These are phyloP conservation scores for Cichladusa arquata DNA, from an alignment of 2,113 vertebrate genomes.

Conservation along the genomic window DNA sequence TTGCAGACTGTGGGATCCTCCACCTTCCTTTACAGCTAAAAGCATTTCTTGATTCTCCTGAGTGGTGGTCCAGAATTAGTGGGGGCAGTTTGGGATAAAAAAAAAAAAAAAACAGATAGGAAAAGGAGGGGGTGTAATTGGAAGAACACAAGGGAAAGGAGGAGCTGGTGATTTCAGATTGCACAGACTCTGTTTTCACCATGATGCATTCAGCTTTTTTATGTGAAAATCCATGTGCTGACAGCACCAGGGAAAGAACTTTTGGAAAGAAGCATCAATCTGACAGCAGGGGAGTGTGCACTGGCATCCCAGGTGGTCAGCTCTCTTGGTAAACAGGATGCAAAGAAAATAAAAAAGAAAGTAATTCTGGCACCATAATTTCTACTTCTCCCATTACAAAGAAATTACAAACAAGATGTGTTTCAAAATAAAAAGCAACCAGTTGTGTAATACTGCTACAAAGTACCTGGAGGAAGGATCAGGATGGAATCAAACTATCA, in stretches of 20 bases:
- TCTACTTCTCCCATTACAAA: background rate
- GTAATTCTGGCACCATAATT: background rate
- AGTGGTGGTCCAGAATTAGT: background rate
- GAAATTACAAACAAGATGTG: background rate
- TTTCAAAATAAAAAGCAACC: background rate
- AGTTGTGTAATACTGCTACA: background rate
- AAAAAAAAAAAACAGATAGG: background rate
- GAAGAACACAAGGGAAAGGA: background rate
- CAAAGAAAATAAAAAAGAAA: background rate
- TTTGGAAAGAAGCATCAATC: background rate
- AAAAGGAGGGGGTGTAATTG: background rate
- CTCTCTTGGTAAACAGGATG: background rate
- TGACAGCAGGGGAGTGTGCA: background rate
- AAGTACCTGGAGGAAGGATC: background rate
- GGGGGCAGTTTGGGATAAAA: background rate
- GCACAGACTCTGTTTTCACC: background rate
- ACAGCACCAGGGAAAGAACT: background rate
- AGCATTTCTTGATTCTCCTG: background rate
- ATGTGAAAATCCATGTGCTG: background rate
- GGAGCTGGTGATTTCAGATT: background rate
- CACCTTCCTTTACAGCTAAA: rapidly evolving
- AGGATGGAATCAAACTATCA: background rate
- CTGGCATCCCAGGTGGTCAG: background rate
- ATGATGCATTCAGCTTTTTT: background rate
- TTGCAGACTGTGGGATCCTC: background rate